Evolutionary conservation across 2,797 vertebrate genomes (phyloP).

Genomic region (Manis crassicaudata): DNA sequence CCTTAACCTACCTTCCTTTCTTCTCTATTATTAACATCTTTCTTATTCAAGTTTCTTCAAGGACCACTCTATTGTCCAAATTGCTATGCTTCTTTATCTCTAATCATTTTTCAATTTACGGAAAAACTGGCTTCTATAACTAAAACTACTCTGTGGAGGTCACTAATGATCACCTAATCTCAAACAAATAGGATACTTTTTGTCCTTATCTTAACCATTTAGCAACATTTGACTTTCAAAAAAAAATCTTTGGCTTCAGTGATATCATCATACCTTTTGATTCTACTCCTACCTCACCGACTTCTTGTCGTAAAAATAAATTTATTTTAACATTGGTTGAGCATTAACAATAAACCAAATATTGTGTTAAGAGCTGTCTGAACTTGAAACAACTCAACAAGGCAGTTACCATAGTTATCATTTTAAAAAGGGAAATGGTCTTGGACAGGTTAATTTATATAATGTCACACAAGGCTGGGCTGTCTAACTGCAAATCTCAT

Average conservation of each 20-base stretch:
- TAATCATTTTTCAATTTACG: not conserved
- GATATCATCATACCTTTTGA: not conserved
- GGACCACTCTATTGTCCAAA: not conserved
- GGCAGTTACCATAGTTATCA: not conserved
- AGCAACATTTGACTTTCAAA: not conserved
- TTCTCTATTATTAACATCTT: not conserved
- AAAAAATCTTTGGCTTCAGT: not conserved
- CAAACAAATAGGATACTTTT: not conserved
- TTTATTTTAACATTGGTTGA: constrained; percentile 3
- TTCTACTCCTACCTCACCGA: not conserved
- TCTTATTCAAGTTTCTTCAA: constrained; percentile 24
- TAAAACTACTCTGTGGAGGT: not conserved
- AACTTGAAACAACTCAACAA: not conserved
- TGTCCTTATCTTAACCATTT: not conserved
- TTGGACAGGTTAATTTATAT: not conserved
- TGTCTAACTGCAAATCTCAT: not conserved
- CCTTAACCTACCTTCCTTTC: not conserved
- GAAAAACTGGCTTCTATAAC: constrained; percentile 12
- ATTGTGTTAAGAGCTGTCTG: not conserved
- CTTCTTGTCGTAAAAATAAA: not conserved
- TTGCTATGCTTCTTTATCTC: not conserved
- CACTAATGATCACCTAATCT: not conserved
- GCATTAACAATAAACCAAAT: constrained; percentile 5
- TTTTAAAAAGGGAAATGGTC: not conserved
- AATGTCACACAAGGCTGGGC: not conserved